Percentiles rank a stretch among this genome's conserved stretches.
Conservation (phyloP, 64 coral and sea anemone species). For the Porites lutea region DNA sequence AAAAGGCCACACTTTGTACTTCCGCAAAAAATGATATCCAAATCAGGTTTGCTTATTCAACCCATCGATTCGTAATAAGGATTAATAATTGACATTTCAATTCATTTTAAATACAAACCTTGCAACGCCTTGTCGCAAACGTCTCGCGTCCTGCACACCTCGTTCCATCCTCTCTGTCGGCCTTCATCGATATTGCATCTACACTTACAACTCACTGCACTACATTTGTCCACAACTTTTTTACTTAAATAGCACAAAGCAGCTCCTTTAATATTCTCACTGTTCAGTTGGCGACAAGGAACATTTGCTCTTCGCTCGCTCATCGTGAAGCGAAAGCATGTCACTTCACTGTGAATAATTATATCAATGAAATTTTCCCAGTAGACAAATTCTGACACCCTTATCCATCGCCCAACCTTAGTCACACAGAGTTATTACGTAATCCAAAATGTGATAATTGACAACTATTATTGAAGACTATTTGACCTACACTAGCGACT, state of each 20-base stretch:
- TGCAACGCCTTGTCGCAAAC: constrained; percentile 39
- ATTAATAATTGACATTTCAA: too few relatives aligned
- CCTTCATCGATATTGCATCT: not conserved
- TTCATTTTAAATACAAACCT: not conserved
- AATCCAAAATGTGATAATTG: too few relatives aligned
- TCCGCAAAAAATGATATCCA: not conserved
- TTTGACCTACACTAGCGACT: too few relatives aligned
- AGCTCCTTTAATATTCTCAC: constrained; percentile 11
- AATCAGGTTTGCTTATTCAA: too few relatives aligned
- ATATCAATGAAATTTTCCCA: too few relatives aligned
- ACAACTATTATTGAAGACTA: too few relatives aligned
- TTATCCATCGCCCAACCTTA: too few relatives aligned
- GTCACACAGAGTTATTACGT: too few relatives aligned
- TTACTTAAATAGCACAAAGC: constrained; percentile 25
- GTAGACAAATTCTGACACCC: too few relatives aligned
- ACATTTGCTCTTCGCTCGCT: not conserved
- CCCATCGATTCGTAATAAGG: not conserved
- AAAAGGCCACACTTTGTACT: constrained; percentile 36
- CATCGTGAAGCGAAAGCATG: too few relatives aligned
- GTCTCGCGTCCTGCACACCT: constrained; percentile 20
- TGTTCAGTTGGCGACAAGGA: constrained; percentile 36
- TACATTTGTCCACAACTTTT: constrained; percentile 39
- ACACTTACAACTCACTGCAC: constrained; percentile 33
- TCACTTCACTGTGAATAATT: too few relatives aligned
- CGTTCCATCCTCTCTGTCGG: constrained; percentile 25